Evolutionary conservation across 1,140 invertebrate genomes (phyloP).

Genomic region (Chymomyza costata): DNA sequence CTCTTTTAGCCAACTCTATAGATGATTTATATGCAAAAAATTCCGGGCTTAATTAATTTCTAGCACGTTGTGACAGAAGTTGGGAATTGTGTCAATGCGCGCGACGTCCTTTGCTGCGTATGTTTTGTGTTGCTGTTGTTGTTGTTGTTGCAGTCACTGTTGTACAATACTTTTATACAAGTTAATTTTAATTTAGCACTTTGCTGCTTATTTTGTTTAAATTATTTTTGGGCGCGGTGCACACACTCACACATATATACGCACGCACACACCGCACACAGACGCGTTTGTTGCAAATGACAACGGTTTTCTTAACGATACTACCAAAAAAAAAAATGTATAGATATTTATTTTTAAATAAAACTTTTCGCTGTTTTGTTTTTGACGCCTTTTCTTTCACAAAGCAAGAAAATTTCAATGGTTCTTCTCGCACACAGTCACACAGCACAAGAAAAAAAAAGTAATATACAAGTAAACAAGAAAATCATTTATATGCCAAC

Average conservation of each 20-base stretch:
- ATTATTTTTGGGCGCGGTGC: conserved; percentile 36
- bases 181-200: conserved; percentile 24
- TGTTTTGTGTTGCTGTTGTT: conserved; percentile 1
- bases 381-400: too few species aligned
- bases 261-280: conserved; percentile 5
- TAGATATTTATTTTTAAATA: too few species aligned
- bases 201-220: conserved; percentile 31
- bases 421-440: too few species aligned
- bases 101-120: neutral
- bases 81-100: too few species aligned
- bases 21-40: too few species aligned
- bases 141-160: conserved; percentile 19
- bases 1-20: too few species aligned
- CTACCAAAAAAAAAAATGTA: too few species aligned
- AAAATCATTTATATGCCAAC: conserved; percentile 36
- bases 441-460: conserved; percentile 35
- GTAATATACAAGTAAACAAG: conserved; percentile 40
- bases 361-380: too few species aligned
- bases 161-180: conserved; percentile 31
- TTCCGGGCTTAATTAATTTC: too few species aligned
- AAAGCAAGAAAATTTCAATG: too few species aligned
- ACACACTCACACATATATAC: conserved; percentile 7
- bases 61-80: neutral
- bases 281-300: too few species aligned
- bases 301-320: too few species aligned